Conservation (phyloP, 2,888 invertebrate genomes). For the Mystacides longicornis region DNA sequence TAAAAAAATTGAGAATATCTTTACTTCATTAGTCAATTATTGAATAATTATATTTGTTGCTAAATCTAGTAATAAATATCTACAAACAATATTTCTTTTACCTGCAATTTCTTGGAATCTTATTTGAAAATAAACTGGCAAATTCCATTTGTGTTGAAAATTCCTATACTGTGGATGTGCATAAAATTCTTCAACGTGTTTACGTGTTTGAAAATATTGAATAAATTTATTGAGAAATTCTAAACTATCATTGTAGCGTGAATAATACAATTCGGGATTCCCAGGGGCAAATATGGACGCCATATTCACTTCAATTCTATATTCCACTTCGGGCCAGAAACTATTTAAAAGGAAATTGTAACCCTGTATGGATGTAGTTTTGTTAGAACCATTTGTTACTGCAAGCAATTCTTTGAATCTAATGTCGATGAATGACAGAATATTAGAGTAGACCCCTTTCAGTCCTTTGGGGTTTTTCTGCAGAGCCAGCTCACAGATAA, state of each 20-base stretch:
- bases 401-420: conserved; percentile 53
- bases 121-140: conserved; percentile 95
- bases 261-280: conserved; percentile 81
- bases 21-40: too few relatives aligned
- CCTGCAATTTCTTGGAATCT: conserved; percentile 91
- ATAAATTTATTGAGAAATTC: conserved; percentile 68
- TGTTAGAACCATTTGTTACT: conserved; percentile 47
- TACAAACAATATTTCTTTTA: conserved; percentile 27
- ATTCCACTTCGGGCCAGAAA: conserved; percentile 81
- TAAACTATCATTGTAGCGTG: conserved; percentile 71
- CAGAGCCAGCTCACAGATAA: conserved; percentile 62
- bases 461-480: conserved; percentile 57
- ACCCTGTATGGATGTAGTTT: conserved; percentile 43
- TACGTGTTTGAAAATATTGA: conserved; percentile 51
- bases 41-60: not conserved
- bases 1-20: too few relatives aligned
- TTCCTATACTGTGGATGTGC: conserved; percentile 64
- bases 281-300: conserved; percentile 86
- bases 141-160: conserved; percentile 83
- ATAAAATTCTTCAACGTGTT: conserved; percentile 53
- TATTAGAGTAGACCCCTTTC: conserved; percentile 61
- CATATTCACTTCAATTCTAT: conserved; percentile 70
- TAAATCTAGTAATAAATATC: not conserved
- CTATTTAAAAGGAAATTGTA: conserved; percentile 78
- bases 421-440: conserved; percentile 63